Conservation (phyloP, 1,140 invertebrate genomes). For the Philopotamus ludificatus region DNA sequence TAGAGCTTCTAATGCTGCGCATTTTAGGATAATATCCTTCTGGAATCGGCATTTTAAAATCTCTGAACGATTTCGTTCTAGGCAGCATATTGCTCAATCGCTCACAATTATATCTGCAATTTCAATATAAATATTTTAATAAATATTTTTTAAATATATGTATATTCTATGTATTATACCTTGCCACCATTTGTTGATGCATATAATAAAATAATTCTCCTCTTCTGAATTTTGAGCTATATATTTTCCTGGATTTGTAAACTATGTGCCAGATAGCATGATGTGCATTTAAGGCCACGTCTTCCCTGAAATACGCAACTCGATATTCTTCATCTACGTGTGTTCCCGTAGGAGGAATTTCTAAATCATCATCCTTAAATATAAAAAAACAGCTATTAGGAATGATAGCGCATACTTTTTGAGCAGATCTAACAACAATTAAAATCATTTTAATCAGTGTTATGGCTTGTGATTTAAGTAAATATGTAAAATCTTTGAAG, state of each 20-base stretch:
- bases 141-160: neutral
- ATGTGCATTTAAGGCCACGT: constrained; percentile 65
- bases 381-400: too few species aligned
- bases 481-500: too few species aligned
- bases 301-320: constrained; percentile 66
- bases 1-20: neutral
- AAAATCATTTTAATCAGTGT: too few species aligned
- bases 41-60: constrained; percentile 54
- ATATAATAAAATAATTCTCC: constrained; percentile 76
- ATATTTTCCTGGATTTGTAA: constrained; percentile 57
- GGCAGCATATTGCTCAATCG: constrained; percentile 58
- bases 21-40: constrained; percentile 66
- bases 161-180: constrained; percentile 43
- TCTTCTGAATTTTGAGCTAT: constrained; percentile 64
- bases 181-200: constrained; percentile 67
- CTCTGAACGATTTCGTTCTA: constrained; percentile 55
- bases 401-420: too few species aligned
- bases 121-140: neutral
- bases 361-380: too few species aligned
- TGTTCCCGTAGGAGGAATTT: too few species aligned
- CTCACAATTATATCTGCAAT: constrained; percentile 59
- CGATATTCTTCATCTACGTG: constrained; percentile 65
- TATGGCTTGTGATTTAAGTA: too few species aligned
- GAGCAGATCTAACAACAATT: too few species aligned
- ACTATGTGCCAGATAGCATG: constrained; percentile 76